phyloP scores from a whole-genome alignment of 2,888 invertebrate species.

The Yponomeuta sedellus region DNA sequence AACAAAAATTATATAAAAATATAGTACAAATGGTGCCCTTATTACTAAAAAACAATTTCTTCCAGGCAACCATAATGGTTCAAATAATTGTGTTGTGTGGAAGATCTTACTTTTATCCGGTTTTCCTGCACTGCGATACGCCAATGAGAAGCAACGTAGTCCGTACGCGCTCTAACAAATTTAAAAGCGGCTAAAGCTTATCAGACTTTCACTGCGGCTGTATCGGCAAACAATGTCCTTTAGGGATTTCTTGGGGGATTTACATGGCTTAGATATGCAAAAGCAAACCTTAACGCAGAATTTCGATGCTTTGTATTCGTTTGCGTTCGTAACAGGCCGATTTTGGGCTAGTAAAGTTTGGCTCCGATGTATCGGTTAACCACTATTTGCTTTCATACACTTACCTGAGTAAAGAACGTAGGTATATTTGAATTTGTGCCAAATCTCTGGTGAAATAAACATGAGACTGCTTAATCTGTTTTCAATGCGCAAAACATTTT shows the following conservation, averaged over 20 bases:
- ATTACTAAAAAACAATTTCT: too few species aligned
- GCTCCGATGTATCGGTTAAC: not conserved
- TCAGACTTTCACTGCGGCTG: slow-evolving; percentile 11
- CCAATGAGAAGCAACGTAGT: not conserved
- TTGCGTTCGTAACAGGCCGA: not conserved
- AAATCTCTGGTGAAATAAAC: too few species aligned
- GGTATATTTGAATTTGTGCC: too few species aligned
- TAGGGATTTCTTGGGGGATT: slow-evolving; percentile 14
- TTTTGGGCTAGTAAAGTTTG: not conserved
- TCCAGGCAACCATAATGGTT: too few species aligned
- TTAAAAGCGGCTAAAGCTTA: slow-evolving; percentile 14
- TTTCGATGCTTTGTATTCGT: not conserved
- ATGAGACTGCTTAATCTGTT: too few species aligned
- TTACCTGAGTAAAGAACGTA: too few species aligned
- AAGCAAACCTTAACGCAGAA: slow-evolving; percentile 1
- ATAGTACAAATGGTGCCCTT: too few species aligned
- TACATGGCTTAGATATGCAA: slow-evolving; percentile 12
- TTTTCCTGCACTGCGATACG: too few species aligned
- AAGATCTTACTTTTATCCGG: too few species aligned
- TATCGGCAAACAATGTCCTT: slow-evolving; percentile 12
- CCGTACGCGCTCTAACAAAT: slow-evolving; percentile 9
- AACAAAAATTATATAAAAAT: too few species aligned
- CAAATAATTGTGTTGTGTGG: too few species aligned
- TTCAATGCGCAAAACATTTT: too few species aligned
- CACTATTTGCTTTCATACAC: not conserved